Percentiles rank a stretch among this genome's conserved stretches.
Conservation (phyloP, 1,140 invertebrate species). For the Physella acuta region DNA sequence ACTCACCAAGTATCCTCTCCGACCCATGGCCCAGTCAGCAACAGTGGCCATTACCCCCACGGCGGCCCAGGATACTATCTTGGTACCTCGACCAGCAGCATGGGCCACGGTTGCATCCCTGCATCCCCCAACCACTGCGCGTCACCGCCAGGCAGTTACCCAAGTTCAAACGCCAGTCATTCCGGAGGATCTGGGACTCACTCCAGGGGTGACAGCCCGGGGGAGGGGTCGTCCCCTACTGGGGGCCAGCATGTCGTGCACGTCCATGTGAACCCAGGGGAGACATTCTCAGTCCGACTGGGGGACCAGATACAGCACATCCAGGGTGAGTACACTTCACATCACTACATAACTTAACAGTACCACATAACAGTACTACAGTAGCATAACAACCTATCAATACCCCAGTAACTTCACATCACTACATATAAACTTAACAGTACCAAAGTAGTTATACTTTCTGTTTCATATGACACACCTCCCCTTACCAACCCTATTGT, state of each 20-base stretch:
- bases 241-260: constrained; percentile 66
- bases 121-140: constrained; percentile 8
- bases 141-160: constrained; percentile 15
- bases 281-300: constrained; percentile 70
- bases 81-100: not conserved
- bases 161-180: constrained; percentile 10
- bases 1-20: not conserved
- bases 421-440: no score
- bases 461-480: no score
- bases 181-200: constrained; percentile 10
- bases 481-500: no score
- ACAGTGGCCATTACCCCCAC: constrained; percentile 15
- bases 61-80: constrained; percentile 1
- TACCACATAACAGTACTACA: no score
- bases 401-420: no score
- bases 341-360: no score
- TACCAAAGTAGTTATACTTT: no score
- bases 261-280: constrained; percentile 72
- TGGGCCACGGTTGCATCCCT: not conserved
- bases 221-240: constrained; percentile 8
- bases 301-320: constrained; percentile 69
- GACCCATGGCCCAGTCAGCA: not conserved
- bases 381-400: no score
- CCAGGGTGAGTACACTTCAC: constrained; percentile 51
- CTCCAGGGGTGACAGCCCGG: constrained; percentile 18